Evolutionary conservation across 2,888 invertebrate genomes (phyloP).

Genomic region (Ichneumon xanthorius): DNA sequence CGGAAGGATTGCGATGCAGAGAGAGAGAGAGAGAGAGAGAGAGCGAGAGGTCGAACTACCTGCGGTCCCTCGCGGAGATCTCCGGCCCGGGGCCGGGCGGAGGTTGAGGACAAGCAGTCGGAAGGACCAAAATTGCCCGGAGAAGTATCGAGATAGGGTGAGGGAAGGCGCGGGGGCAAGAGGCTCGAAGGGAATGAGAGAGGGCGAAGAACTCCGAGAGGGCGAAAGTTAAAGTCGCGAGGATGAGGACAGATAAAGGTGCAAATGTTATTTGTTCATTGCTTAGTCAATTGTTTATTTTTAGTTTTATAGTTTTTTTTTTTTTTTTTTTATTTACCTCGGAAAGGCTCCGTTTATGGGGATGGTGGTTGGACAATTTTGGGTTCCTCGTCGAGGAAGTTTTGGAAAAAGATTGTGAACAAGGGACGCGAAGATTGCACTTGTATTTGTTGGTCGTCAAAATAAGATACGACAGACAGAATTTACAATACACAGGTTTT

Average conservation of each 20-base stretch:
- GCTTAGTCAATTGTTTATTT: no score
- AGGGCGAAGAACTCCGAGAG: not conserved
- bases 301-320: no score
- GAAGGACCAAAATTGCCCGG: not conserved
- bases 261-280: no score
- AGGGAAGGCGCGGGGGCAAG: not conserved
- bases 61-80: constrained; percentile 19
- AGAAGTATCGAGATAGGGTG: not conserved
- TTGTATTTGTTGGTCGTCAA: no score
- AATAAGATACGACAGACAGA: no score
- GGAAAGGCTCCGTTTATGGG: no score
- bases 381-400: no score
- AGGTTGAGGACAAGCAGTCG: not conserved
- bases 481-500: no score
- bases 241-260: not conserved
- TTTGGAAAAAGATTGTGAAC: no score
- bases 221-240: not conserved
- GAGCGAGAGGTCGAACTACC: constrained; percentile 16
- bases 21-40: constrained; percentile 32
- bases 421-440: no score
- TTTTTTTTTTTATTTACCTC: no score
- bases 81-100: not conserved
- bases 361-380: no score
- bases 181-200: not conserved
- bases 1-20: constrained; percentile 25